A percentile compares a stretch with the other conserved stretches of the same genome.
Conservation (phyloP, 2,888 invertebrate genomes). For the Cataglyphis cursor region DNA sequence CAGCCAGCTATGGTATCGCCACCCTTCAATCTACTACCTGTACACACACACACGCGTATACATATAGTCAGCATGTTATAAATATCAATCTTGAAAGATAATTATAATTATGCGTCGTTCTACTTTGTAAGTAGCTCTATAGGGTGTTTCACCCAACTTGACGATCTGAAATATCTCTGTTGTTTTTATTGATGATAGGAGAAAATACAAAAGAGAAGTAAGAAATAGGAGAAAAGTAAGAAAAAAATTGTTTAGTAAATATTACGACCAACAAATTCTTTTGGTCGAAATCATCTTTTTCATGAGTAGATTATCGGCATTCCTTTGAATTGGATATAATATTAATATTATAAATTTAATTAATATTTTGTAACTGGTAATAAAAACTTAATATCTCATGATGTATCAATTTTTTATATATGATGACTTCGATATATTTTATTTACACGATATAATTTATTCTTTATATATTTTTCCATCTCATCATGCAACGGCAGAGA, state of each 20-base stretch:
- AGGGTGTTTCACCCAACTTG: conserved; percentile 13
- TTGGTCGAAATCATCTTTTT: neutral
- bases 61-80: conserved; percentile 41
- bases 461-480: conserved; percentile 14
- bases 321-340: neutral
- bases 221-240: neutral
- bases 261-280: neutral
- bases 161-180: conserved; percentile 35
- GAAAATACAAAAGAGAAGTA: neutral
- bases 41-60: conserved; percentile 72
- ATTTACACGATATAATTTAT: neutral
- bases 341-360: neutral
- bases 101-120: conserved; percentile 46
- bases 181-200: conserved; percentile 1
- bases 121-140: conserved; percentile 35
- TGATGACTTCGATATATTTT: neutral
- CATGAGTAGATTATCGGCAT: neutral
- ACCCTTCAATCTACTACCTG: conserved; percentile 85
- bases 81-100: conserved; percentile 45
- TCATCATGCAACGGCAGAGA: neutral
- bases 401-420: neutral
- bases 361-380: neutral
- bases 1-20: conserved; percentile 83
- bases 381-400: neutral
- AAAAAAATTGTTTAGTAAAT: neutral